Percentiles rank a stretch among this genome's conserved stretches.
phyloP scores from a whole-genome alignment of 2,888 invertebrate genomes.

The Hydroisotoma schaefferi region DNA sequence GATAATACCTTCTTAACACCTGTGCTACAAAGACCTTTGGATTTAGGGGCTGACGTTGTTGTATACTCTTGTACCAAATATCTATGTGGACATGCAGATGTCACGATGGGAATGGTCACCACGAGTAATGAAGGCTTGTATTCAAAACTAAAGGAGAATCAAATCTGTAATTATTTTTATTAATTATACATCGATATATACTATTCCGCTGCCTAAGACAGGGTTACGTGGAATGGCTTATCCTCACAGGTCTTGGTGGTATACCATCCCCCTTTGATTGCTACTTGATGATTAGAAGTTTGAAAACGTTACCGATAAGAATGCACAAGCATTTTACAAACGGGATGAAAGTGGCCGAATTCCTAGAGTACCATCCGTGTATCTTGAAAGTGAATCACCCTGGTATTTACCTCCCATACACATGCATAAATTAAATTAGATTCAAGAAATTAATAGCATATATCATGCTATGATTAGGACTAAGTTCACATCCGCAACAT shows the following conservation, averaged over 20 bases:
- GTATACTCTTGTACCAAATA: slow-evolving; percentile 63
- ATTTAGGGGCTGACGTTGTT: slow-evolving; percentile 59
- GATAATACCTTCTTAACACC: slow-evolving; percentile 57
- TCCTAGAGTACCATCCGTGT: slow-evolving; percentile 72
- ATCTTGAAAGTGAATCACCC: slow-evolving; percentile 81
- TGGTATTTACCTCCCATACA: slow-evolving; percentile 57
- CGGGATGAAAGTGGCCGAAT: slow-evolving; percentile 72
- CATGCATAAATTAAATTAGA: not conserved
- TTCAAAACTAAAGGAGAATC: slow-evolving; percentile 56
- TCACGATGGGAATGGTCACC: slow-evolving; percentile 59
- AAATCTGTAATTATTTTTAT: slow-evolving; percentile 52
- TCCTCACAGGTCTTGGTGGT: slow-evolving; percentile 73
- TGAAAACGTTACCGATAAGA: slow-evolving; percentile 86
- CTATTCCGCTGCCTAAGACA: not conserved
- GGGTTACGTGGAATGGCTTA: not conserved
- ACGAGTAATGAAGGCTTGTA: slow-evolving; percentile 55
- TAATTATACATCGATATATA: not conserved
- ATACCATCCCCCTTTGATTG: slow-evolving; percentile 97
- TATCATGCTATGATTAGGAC: slow-evolving; percentile 56
- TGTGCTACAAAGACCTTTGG: slow-evolving; percentile 55
- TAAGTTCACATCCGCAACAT: slow-evolving; percentile 82
- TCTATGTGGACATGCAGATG: slow-evolving; percentile 61
- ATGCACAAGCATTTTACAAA: slow-evolving; percentile 87
- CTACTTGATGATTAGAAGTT: slow-evolving; percentile 82
- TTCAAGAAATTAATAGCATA: not conserved